Evolutionary conservation across 37 sponge, comb jelly and placozoan genomes (phyloP).

Genomic region (Oscarella lobularis): DNA sequence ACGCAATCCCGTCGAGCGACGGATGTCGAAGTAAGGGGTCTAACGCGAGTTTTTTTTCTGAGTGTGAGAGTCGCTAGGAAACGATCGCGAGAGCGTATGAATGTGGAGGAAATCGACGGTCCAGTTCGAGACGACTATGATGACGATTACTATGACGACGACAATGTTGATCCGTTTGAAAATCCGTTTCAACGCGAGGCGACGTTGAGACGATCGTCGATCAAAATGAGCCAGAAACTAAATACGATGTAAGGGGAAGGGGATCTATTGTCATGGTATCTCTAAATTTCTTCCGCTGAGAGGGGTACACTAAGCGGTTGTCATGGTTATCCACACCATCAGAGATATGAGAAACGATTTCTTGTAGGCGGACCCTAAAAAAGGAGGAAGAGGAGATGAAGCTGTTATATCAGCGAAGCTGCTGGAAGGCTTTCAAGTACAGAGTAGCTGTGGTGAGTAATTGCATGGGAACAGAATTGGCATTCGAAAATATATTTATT

Average conservation of each 20-base stretch:
- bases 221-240: not conserved
- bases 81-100: not conserved
- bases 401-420: not conserved
- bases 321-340: too few species aligned
- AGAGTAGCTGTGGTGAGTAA: too few species aligned
- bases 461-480: too few species aligned
- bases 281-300: too few species aligned
- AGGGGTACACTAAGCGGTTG: too few species aligned
- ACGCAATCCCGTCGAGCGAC: not conserved
- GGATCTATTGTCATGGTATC: not conserved
- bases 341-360: too few species aligned
- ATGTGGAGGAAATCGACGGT: not conserved
- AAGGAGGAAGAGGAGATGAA: not conserved
- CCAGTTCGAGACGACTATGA: too few species aligned
- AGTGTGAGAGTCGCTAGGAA: not conserved
- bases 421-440: not conserved
- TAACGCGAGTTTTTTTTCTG: too few species aligned
- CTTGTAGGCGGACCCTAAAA: too few species aligned
- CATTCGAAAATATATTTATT: too few species aligned
- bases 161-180: not conserved
- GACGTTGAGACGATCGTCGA: not conserved
- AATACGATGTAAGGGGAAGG: not conserved
- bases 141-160: too few species aligned
- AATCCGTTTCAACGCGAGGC: not conserved
- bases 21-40: too few species aligned